Conservation (phyloP, 2,113 vertebrate genomes). For the Sus scrofa region DNA sequence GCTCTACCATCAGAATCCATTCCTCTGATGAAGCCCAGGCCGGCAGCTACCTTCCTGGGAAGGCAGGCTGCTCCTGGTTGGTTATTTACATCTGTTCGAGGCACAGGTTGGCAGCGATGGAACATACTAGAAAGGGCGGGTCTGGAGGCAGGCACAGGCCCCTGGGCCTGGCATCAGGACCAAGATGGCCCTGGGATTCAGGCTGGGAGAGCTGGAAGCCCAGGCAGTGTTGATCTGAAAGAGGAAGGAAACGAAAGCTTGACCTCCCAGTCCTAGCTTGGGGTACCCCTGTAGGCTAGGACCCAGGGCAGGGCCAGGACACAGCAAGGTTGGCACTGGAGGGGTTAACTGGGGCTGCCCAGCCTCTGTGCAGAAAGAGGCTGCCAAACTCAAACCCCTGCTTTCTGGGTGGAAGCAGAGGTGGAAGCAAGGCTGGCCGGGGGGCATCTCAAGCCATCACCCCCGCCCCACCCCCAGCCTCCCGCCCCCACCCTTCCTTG, state of each 20-base stretch:
- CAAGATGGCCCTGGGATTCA: not conserved
- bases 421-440: not conserved
- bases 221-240: accelerated
- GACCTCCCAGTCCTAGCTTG: not conserved
- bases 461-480: not conserved
- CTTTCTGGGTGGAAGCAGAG: not conserved
- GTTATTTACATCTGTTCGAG: not conserved
- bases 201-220: not conserved
- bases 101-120: not conserved
- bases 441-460: too few relatives aligned
- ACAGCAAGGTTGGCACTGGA: not conserved
- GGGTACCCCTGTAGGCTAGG: not conserved
- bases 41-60: not conserved
- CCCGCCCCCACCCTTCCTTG: not conserved
- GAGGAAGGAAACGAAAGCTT: not conserved
- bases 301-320: not conserved
- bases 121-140: not conserved
- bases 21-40: not conserved
- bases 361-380: not conserved
- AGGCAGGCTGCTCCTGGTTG: not conserved
- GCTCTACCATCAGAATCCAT: not conserved
- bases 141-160: not conserved
- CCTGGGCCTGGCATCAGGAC: not conserved
- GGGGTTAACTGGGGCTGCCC: not conserved
- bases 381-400: too few relatives aligned